Evolutionary conservation across 2,113 vertebrate species (phyloP).

Genomic region (Eulacestoma nigropectus): DNA sequence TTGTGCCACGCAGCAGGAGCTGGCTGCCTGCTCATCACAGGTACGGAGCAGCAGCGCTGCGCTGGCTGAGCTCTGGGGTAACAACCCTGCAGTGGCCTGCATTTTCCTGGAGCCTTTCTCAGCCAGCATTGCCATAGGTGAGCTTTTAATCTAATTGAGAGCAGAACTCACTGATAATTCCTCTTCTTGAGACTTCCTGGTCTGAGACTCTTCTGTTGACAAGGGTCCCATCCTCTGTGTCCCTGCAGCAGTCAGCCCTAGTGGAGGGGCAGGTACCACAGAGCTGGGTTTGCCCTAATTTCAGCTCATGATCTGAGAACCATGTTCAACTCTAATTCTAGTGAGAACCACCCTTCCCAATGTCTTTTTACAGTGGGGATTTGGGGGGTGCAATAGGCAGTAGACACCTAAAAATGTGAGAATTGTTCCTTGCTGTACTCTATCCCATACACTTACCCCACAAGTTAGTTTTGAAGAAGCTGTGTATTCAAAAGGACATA

Average conservation of each 20-base stretch:
- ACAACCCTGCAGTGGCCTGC: neutral
- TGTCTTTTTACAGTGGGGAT: neutral
- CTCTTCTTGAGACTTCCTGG: neutral
- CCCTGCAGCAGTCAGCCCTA: neutral
- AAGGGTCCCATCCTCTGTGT: neutral
- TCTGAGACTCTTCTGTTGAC: neutral
- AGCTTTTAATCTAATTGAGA: neutral
- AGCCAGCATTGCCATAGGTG: neutral
- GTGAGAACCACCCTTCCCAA: neutral
- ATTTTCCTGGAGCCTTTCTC: neutral
- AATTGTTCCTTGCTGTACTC: neutral
- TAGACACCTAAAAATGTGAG: neutral
- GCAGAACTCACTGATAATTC: neutral
- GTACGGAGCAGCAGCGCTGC: neutral
- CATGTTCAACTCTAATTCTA: rapidly evolving
- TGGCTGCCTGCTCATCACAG: neutral
- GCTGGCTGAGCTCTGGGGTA: neutral
- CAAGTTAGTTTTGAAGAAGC: neutral
- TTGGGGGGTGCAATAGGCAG: neutral
- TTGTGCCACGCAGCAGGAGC: neutral
- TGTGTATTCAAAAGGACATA: neutral
- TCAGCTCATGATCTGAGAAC: neutral
- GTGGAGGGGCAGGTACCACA: neutral
- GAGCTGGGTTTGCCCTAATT: neutral
- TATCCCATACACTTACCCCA: neutral